A percentile compares a stretch with the other conserved stretches of the same genome.
Evolutionary conservation across 2,113 vertebrate species (phyloP).

Genomic region (Psammodynastes pulverulentus): DNA sequence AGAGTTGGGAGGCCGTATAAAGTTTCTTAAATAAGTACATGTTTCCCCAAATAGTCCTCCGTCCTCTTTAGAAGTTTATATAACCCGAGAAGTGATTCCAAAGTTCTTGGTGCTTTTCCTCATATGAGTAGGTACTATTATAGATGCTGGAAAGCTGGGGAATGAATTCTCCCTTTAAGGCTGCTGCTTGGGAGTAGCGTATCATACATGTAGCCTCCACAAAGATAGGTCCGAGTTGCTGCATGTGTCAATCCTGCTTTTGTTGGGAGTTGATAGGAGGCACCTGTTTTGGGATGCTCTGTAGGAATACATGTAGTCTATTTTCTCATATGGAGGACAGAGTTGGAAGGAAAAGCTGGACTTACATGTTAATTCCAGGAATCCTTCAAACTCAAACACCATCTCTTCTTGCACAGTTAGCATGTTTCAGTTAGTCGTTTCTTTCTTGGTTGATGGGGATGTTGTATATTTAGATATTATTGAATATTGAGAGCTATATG

Average conservation of each 20-base stretch:
- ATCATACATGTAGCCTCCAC: neutral
- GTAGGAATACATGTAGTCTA: neutral
- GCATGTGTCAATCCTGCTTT: neutral
- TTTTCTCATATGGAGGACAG: neutral
- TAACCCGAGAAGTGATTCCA: neutral
- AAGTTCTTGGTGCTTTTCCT: neutral
- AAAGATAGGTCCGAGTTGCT: neutral
- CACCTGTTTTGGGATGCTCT: neutral
- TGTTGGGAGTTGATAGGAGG: neutral
- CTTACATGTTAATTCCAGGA: neutral
- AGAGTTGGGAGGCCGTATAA: neutral
- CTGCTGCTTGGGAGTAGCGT: neutral
- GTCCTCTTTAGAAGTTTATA: neutral
- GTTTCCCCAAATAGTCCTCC: neutral
- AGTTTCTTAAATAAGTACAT: neutral
- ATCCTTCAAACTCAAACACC: neutral
- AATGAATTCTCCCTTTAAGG: neutral
- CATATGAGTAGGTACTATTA: neutral
- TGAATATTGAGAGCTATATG: neutral
- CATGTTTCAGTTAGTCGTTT: neutral
- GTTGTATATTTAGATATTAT: neutral
- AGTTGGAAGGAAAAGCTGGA: neutral
- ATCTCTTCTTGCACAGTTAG: neutral
- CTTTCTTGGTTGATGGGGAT: neutral
- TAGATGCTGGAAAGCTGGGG: neutral